Evolutionary conservation across 2,113 vertebrate species (phyloP), one percentile per base, ranked within the genome.

Genomic region (Eleginops maclovinus): DNA sequence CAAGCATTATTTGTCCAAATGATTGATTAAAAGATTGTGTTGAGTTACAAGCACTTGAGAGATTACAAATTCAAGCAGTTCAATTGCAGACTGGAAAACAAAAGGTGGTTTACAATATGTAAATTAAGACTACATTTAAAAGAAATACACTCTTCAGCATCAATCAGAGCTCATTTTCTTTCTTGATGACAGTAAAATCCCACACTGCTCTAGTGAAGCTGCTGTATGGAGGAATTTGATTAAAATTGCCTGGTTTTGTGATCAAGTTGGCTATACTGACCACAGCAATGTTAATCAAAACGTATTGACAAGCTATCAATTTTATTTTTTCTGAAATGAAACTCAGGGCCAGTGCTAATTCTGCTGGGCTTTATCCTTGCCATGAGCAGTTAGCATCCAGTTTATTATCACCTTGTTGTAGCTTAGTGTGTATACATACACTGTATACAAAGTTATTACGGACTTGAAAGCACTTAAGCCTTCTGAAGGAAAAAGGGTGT

Each of bases 341-440:
- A 14, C 4, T 13, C 69, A 51, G 59, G 68, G 43, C 49, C 56
- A 19, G 79, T 51, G 83, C 56, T 88, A 86, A 91, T 81, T 80
- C 87, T 77, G 73, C 51, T 17, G n/a, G 85, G 87, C 69, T 89
- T 89, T 74, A 46, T 72, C 77, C 54, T 71, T 77, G 67, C 81
- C 47, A 68, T 68, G 75, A 72, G 79, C 87, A 74, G 67, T 64
- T 72, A 87, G 82, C 70, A 28, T 76, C 71, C 26, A 43, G n/a
- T 87, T 84, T 84, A 87, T 90, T 87, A 85, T 81, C 85, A 87
- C 88, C 88, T 85, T 87, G 84, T 90, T 79, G 75, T 82, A 90
- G 86, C 77, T 87, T 85, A 91, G 79, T 15, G 65, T 83, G 85
- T 80, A 71, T 87, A 83, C 89, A 79, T 43, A 70, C 50, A 59